A percentile compares a stretch with the other conserved stretches of the same genome.
phyloP scores from a whole-genome alignment of 2,888 invertebrate genomes.

The Pyrocoelia pectoralis region DNA sequence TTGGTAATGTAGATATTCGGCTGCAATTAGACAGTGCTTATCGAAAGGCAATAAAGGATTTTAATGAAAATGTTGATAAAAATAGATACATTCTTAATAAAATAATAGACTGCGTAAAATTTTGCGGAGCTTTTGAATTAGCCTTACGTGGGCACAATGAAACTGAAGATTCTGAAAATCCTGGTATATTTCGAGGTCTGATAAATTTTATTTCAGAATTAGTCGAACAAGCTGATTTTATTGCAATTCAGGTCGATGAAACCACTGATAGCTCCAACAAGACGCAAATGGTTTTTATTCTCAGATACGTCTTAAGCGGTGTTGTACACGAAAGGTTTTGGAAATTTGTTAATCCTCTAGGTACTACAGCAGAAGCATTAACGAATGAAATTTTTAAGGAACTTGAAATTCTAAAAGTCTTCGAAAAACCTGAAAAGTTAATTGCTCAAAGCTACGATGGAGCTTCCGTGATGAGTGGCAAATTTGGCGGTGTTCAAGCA shows the following conservation, averaged over 20 bases:
- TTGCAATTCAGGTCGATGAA: no score
- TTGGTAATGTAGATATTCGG: not conserved
- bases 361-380: not conserved
- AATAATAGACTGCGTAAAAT: not conserved
- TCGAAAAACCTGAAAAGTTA: slow-evolving; percentile 35
- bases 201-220: no score
- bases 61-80: not conserved
- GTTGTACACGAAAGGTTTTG: no score
- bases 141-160: not conserved
- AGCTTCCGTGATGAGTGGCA: not conserved
- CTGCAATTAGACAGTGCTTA: not conserved
- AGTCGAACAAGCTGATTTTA: no score
- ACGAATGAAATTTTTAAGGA: slow-evolving; percentile 31
- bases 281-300: no score
- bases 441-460: not conserved
- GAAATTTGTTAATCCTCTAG: not conserved
- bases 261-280: no score
- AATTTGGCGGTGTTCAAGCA: slow-evolving; percentile 37
- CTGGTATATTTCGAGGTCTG: no score
- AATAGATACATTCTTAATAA: not conserved
- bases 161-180: no score
- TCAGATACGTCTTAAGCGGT: no score
- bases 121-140: not conserved
- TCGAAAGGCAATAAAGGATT: not conserved
- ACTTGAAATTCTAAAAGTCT: slow-evolving; percentile 19